phyloP scores from a whole-genome alignment of 2,113 vertebrate species.

The Indicator indicator region DNA sequence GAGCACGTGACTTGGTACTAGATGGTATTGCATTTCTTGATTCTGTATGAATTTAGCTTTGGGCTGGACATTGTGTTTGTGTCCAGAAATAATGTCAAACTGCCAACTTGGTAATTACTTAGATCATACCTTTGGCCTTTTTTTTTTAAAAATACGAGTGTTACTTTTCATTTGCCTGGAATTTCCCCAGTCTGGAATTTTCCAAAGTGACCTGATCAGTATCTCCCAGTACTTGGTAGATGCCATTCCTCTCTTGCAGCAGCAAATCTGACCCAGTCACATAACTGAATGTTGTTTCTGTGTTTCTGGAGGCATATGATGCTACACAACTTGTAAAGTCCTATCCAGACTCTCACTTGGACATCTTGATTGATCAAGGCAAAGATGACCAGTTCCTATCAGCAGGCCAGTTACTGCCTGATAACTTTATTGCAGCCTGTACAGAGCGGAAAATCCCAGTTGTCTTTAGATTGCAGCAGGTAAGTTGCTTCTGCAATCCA shows the following conservation, averaged over 20 bases:
- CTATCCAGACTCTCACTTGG: slow-evolving; percentile 85
- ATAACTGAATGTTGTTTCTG: neutral
- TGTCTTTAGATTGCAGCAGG: slow-evolving; percentile 93
- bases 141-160: neutral
- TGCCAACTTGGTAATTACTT: neutral
- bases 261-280: neutral
- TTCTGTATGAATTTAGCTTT: neutral
- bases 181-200: neutral
- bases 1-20: neutral
- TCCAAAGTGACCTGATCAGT: neutral
- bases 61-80: neutral
- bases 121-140: neutral
- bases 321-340: slow-evolving; percentile 85
- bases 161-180: neutral
- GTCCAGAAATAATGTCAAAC: neutral
- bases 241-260: neutral
- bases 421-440: slow-evolving; percentile 93
- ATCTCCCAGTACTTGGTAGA: too few species aligned
- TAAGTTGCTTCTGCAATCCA: slow-evolving; percentile 55
- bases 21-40: neutral
- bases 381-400: slow-evolving; percentile 94
- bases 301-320: slow-evolving; percentile 84
- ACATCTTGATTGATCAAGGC: slow-evolving; percentile 96
- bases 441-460: slow-evolving; percentile 91
- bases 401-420: slow-evolving; percentile 90